These are phyloP conservation scores for Anoplolepis gracilipes DNA, from an alignment of 1,140 invertebrate species.

Conservation along the genomic window DNA sequence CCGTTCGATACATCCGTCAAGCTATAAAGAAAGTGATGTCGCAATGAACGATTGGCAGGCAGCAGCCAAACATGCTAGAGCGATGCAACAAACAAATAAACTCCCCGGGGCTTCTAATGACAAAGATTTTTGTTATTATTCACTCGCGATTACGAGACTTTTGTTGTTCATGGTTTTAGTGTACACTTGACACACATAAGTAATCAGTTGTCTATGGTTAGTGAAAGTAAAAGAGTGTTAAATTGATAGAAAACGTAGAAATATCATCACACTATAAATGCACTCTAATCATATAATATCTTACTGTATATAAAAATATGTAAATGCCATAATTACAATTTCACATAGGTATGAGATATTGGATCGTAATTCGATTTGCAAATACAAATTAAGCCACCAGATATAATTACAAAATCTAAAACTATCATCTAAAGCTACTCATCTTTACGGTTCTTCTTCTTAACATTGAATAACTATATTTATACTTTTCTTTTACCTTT, in stretches of 20 bases:
- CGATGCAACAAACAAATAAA: constrained; percentile 82
- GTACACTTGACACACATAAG: constrained; percentile 58
- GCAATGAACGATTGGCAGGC: constrained; percentile 81
- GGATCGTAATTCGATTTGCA: constrained; percentile 9
- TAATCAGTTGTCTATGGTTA: constrained; percentile 69
- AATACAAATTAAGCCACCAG: too few relatives aligned
- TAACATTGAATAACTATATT: too few relatives aligned
- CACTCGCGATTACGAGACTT: constrained; percentile 45
- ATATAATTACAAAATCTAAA: too few relatives aligned
- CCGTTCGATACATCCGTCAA: constrained; percentile 71
- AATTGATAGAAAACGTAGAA: constrained; percentile 55
- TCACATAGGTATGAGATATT: constrained; percentile 21
- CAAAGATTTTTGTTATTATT: constrained; percentile 65
- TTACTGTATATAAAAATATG: constrained; percentile 4
- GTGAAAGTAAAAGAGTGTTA: constrained; percentile 66
- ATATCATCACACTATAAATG: constrained; percentile 48
- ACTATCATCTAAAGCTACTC: too few relatives aligned
- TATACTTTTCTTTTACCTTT: too few relatives aligned
- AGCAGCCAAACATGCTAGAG: constrained; percentile 84
- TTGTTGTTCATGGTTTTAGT: constrained; percentile 62
- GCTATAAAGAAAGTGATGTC: constrained; percentile 73
- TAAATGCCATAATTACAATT: neutral
- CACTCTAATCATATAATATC: constrained; percentile 30
- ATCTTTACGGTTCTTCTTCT: too few relatives aligned
- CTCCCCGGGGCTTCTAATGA: constrained; percentile 70